phyloP scores from a whole-genome alignment of 2,113 vertebrate genomes.

The Calyptommatus sinebrachiatus region DNA sequence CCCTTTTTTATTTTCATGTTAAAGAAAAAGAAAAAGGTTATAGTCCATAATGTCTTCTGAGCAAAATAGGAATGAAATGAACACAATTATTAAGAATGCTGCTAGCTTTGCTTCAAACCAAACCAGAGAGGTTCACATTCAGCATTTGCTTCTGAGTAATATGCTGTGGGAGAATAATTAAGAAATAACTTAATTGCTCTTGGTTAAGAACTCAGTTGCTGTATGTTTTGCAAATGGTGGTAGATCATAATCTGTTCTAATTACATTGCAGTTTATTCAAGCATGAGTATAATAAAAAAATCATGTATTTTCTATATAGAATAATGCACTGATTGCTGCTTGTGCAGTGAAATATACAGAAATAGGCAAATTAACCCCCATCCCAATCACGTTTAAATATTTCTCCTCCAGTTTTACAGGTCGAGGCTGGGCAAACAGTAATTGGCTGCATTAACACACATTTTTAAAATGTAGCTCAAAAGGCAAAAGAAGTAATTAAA shows the following conservation, averaged over 20 bases:
- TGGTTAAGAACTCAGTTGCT: constrained; percentile 11
- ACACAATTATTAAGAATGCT: background rate
- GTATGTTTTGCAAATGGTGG: constrained; percentile 29
- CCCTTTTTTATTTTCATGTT: background rate
- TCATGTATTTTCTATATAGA: background rate
- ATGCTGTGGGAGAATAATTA: constrained; percentile 25
- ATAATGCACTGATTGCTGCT: background rate
- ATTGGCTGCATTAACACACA: background rate
- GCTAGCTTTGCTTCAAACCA: background rate
- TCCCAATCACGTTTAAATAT: background rate
- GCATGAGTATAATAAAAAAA: constrained; percentile 8
- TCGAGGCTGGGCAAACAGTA: background rate
- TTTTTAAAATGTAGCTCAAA: no score
- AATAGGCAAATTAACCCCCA: background rate
- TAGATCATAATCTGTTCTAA: constrained; percentile 31
- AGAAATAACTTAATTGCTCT: constrained; percentile 19
- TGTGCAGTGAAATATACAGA: background rate
- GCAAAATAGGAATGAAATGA: background rate
- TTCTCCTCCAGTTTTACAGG: background rate
- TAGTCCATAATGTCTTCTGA: background rate
- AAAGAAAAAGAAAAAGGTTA: no score
- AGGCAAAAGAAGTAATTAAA: no score
- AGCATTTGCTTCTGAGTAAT: constrained; percentile 10
- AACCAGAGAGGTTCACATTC: background rate
- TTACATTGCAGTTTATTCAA: constrained; percentile 20